These are phyloP conservation scores for Ennomos erosarius DNA, from an alignment of 2,888 invertebrate genomes.

Conservation along the genomic window DNA sequence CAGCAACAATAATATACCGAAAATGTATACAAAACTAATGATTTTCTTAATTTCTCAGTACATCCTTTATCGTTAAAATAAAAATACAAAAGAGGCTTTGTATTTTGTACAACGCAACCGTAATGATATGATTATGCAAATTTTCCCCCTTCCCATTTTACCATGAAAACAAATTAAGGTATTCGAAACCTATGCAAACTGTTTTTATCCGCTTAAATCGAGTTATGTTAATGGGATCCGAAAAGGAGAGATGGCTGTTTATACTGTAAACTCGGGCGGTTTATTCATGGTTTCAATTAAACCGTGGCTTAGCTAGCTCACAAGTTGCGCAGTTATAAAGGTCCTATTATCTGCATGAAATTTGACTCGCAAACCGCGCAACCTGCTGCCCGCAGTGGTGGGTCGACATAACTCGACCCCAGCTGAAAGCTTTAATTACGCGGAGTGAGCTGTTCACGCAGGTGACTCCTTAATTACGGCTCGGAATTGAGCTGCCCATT, in stretches of 20 bases:
- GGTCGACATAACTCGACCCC: slow-evolving; percentile 78
- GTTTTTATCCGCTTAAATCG: slow-evolving; percentile 47
- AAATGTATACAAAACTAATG: too few relatives aligned
- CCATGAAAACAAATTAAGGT: slow-evolving; percentile 38
- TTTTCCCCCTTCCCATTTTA: slow-evolving; percentile 16
- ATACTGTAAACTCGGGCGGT: slow-evolving; percentile 56
- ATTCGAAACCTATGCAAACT: slow-evolving; percentile 37
- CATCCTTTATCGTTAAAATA: slow-evolving; percentile 13
- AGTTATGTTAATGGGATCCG: slow-evolving; percentile 45
- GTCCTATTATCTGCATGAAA: slow-evolving; percentile 79
- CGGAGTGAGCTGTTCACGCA: slow-evolving; percentile 81
- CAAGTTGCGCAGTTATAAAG: slow-evolving; percentile 74
- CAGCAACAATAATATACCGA: too few relatives aligned
- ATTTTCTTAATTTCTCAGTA: neutral
- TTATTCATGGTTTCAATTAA: slow-evolving; percentile 77
- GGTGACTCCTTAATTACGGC: slow-evolving; percentile 83
- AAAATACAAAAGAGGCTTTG: slow-evolving; percentile 17
- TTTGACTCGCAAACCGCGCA: slow-evolving; percentile 79
- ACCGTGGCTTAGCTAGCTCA: slow-evolving; percentile 69
- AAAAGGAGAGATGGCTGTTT: slow-evolving; percentile 49
- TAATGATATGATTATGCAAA: slow-evolving; percentile 30
- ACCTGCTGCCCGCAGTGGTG: slow-evolving; percentile 57
- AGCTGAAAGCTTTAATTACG: slow-evolving; percentile 82
- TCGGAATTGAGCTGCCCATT: slow-evolving; percentile 81
- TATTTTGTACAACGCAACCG: slow-evolving; percentile 15